A percentile compares a stretch with the other conserved stretches of the same genome.
phyloP scores from a whole-genome alignment of 2,888 invertebrate species.

The Steinernema scapterisci region DNA sequence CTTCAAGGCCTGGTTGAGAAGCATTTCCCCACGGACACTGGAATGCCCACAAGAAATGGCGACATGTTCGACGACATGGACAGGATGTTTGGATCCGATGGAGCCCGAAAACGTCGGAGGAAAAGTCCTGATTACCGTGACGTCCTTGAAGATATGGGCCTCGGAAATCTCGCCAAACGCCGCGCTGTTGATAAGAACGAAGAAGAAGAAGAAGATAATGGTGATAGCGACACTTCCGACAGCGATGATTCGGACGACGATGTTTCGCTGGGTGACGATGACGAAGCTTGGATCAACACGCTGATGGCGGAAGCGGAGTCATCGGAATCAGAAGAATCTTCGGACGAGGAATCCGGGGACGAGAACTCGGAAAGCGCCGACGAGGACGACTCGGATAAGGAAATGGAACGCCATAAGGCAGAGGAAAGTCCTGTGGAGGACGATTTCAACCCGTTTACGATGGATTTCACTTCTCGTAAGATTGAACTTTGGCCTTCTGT shows the following conservation, averaged over 20 bases:
- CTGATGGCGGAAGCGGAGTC: slow-evolving; percentile 19
- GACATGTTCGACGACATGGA: slow-evolving; percentile 58
- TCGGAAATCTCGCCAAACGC: background rate
- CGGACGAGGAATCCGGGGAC: background rate
- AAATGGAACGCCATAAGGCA: background rate
- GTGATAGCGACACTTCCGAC: background rate
- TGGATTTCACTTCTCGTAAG: slow-evolving; percentile 70
- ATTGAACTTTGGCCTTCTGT: background rate
- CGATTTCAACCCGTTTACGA: slow-evolving; percentile 90
- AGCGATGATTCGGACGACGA: slow-evolving; percentile 24
- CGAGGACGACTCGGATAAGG: slow-evolving; percentile 3
- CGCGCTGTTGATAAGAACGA: background rate
- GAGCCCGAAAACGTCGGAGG: background rate
- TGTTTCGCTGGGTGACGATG: slow-evolving; percentile 8
- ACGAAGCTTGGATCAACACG: slow-evolving; percentile 20
- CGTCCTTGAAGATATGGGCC: background rate
- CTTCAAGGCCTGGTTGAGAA: slow-evolving; percentile 94
- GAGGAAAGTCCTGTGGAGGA: slow-evolving; percentile 68
- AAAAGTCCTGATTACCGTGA: background rate
- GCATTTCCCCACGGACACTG: slow-evolving; percentile 94
- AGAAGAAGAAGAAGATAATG: slow-evolving; percentile 36
- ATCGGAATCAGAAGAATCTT: background rate
- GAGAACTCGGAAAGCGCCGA: slow-evolving; percentile 26
- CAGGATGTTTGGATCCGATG: slow-evolving; percentile 44
- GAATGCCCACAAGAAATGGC: slow-evolving; percentile 34